Evolutionary conservation across 1,140 invertebrate species (phyloP).

Genomic region (Eurosta solidaginis): DNA sequence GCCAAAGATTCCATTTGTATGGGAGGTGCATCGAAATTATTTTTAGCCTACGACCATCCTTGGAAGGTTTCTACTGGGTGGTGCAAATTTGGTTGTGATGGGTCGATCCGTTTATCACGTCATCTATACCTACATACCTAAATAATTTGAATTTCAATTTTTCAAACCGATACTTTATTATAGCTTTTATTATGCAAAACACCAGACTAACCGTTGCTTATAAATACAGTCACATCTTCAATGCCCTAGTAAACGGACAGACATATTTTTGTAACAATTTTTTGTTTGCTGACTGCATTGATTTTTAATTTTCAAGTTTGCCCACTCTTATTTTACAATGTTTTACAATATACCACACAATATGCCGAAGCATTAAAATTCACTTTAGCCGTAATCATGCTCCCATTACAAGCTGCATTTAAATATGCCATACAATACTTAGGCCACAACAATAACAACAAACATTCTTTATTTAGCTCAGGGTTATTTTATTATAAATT

Average conservation of each 20-base stretch:
- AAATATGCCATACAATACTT: not conserved
- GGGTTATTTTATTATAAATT: constrained; percentile 15
- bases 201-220: too few relatives aligned
- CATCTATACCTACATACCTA: too few relatives aligned
- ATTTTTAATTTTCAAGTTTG: constrained; percentile 20
- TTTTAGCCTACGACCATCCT: too few relatives aligned
- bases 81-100: too few relatives aligned
- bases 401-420: constrained; percentile 1
- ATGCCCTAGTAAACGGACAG: not conserved
- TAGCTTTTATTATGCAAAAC: too few relatives aligned
- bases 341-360: too few relatives aligned
- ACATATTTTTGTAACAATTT: not conserved
- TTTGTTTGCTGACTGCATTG: constrained; percentile 1
- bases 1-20: too few relatives aligned
- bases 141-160: too few relatives aligned
- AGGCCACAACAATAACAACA: not conserved
- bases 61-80: too few relatives aligned
- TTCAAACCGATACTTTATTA: too few relatives aligned
- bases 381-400: not conserved
- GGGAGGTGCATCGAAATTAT: too few relatives aligned
- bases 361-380: constrained; percentile 9
- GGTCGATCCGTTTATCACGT: too few relatives aligned
- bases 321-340: not conserved
- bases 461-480: constrained; percentile 27
- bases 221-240: not conserved